These are phyloP conservation scores for Ploceus nigricollis DNA, from an alignment of 2,113 vertebrate species.

Conservation along the genomic window DNA sequence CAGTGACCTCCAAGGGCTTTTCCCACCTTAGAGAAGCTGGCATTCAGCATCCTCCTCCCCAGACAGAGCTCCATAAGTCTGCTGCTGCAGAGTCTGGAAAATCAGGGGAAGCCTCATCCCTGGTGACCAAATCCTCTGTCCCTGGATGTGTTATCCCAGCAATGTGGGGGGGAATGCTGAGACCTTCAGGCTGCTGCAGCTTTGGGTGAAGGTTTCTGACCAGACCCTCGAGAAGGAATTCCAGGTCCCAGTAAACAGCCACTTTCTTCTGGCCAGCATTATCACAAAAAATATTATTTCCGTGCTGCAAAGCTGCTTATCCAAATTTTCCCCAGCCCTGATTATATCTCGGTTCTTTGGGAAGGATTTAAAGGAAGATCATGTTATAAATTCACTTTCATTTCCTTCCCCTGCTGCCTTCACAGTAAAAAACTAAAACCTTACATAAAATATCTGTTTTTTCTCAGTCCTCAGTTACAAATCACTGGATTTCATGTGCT, in stretches of 20 bases:
- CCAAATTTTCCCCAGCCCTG: background rate
- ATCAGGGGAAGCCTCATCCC: background rate
- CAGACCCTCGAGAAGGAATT: background rate
- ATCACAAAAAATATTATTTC: background rate
- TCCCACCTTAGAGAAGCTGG: background rate
- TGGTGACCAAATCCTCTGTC: background rate
- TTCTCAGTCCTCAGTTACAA: background rate
- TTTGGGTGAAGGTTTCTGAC: background rate
- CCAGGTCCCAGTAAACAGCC: background rate
- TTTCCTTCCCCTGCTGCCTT: background rate
- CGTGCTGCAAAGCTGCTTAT: background rate
- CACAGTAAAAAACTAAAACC: background rate
- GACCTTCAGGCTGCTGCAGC: background rate
- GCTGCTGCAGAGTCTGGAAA: background rate
- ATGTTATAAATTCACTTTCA: background rate
- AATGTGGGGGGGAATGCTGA: background rate
- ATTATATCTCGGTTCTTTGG: background rate
- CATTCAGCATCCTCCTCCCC: background rate
- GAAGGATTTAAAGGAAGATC: background rate
- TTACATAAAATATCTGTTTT: background rate
- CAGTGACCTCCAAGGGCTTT: fast-evolving
- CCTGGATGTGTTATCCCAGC: background rate
- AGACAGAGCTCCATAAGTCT: background rate
- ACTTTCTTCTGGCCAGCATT: background rate
- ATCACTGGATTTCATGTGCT: background rate